Evolutionary conservation across 2,888 invertebrate genomes (phyloP).

Genomic region (Artemia sinica): DNA sequence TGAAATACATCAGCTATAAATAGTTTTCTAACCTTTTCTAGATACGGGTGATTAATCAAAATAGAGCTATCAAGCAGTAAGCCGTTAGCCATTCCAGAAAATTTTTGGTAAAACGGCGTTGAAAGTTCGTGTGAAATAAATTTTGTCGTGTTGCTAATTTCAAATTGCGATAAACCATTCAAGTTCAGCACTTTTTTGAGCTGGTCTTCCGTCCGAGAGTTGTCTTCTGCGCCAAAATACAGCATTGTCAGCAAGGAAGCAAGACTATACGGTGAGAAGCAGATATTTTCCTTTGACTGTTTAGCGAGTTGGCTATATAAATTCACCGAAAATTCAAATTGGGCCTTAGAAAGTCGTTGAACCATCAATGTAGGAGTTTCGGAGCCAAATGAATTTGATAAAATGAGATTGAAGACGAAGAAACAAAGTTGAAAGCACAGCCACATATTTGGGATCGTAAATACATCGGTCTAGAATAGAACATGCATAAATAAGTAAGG

Average conservation of each 20-base stretch:
- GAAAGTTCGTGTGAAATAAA: not conserved
- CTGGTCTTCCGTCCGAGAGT: constrained; percentile 27
- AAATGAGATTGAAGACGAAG: not conserved
- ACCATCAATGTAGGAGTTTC: constrained; percentile 12
- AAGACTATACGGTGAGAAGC: constrained; percentile 26
- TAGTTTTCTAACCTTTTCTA: not conserved
- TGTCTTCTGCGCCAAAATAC: constrained; percentile 28
- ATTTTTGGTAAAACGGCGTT: constrained; percentile 24
- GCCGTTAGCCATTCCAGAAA: constrained; percentile 23
- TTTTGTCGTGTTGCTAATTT: constrained; percentile 1
- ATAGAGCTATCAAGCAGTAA: constrained; percentile 17
- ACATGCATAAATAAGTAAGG: no score
- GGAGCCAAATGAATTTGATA: not conserved
- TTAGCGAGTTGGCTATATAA: constrained; percentile 27
- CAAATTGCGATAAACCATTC: constrained; percentile 25
- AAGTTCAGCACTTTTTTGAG: constrained; percentile 28
- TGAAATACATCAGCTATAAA: constrained; percentile 27
- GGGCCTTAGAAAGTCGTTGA: constrained; percentile 27
- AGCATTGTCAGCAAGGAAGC: constrained; percentile 28
- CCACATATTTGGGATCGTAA: constrained; percentile 2
- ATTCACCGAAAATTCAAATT: constrained; percentile 28
- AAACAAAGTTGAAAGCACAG: not conserved
- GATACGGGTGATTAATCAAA: not conserved
- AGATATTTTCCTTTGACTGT: constrained; percentile 17
- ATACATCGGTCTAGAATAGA: not conserved